A percentile compares a stretch with the other conserved stretches of the same genome.
Evolutionary conservation across 1,140 invertebrate genomes (phyloP).

Genomic region (Drosophila subpulchrella): DNA sequence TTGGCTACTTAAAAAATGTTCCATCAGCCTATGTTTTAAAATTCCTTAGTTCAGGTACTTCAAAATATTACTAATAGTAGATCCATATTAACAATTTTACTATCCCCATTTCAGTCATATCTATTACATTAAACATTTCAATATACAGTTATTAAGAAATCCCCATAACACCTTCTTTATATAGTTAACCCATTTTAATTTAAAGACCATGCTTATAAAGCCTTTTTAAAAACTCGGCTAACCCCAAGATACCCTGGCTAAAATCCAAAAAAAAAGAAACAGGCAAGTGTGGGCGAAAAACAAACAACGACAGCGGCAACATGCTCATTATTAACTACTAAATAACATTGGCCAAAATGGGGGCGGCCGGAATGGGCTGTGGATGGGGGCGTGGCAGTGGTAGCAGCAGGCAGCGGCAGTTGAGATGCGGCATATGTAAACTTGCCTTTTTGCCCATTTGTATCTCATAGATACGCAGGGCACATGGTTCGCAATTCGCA

Average conservation of each 20-base stretch:
- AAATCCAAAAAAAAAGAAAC: background rate
- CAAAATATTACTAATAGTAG: too few species aligned
- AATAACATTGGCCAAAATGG: conserved; percentile 74
- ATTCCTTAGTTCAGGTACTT: too few species aligned
- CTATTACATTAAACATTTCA: too few species aligned
- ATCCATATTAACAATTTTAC: too few species aligned
- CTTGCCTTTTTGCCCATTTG: conserved; percentile 64
- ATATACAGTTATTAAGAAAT: too few species aligned
- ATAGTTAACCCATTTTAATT: too few species aligned
- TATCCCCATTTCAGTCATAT: too few species aligned
- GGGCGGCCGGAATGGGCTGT: background rate
- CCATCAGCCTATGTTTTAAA: too few species aligned
- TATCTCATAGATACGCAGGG: conserved; percentile 75
- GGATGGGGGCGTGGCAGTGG: conserved; percentile 8
- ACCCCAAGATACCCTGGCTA: background rate
- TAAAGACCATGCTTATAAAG: background rate
- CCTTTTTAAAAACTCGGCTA: background rate
- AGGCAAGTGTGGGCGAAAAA: conserved; percentile 32
- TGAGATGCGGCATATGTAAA: conserved; percentile 63
- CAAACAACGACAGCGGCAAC: conserved; percentile 76
- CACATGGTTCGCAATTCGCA: conserved; percentile 17
- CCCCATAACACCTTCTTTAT: too few species aligned
- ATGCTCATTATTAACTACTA: conserved; percentile 83
- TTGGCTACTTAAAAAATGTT: too few species aligned
- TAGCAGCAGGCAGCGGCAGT: background rate